Base-by-base conservation (phyloP, 1,140 invertebrate genomes). In the Lycorma delicatula region DNA sequence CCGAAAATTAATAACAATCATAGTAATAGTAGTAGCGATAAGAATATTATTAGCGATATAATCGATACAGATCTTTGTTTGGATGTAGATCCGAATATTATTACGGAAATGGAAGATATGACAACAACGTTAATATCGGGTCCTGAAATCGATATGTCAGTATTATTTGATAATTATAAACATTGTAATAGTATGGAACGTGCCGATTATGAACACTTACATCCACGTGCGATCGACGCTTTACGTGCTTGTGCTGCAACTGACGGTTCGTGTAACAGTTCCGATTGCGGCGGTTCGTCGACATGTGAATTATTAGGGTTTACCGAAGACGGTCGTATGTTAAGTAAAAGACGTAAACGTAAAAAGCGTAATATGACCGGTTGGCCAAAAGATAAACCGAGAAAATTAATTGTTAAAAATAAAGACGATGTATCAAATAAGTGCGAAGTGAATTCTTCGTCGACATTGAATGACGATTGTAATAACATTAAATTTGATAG, bases 201-300 rank as follows among this genome's bases (percentile, higher is more conserved):
- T 1, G 41, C 57, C 0, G 47, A 51, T 27, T 57, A 57, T 31
- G 56, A 51, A 11, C 56, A 57, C 27, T 2, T 51, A 23, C 41
- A 57, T 41, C 56, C 56, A 23, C 44, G 31, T 7, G 56, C 56
- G 7, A 31, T 57, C 12, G 56, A 57, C 26, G 47, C 50, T 13
- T 29, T 59, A 23, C 13, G 50, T 20, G 56, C 22, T 6, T 23
- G 41, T 13, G 48, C 36, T 2, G 51, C 27, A 12, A 44, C 41
- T 20, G 57, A 59, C 1, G 36, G 22, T 44, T 56, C 54, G 22
- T 59, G 57, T 44, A 53, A 52, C 20, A 59, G 57, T 48, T 53
- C 49, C 7, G 57, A 59, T 26, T 59, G 57, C 27, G 57, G 57
- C 5, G 57, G 34, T 27, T 59, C 57, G n/a, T 59, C 57, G 18